Evolutionary conservation across 2,888 invertebrate species (phyloP), one percentile per base, ranked within the genome.

Genomic region (Selenia dentaria): DNA sequence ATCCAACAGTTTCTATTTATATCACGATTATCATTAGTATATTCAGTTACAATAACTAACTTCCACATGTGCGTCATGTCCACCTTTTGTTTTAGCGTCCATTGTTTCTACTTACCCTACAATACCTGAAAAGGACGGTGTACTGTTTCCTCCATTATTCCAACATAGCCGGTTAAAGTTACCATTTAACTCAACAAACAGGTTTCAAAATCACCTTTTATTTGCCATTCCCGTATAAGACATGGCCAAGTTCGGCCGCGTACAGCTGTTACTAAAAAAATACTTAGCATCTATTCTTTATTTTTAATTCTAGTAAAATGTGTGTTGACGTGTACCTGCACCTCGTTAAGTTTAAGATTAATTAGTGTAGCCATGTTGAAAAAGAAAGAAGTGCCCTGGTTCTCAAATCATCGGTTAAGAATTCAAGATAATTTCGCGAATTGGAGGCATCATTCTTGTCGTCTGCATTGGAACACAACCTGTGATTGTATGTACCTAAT

Each of bases 361-460:
- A 48, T 44, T 63, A 63, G 34, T 37, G 33, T 29, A 13, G 32
- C 32, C 48, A 90, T 91, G 91, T 73, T 91, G 58, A 90, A 88
- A 71, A 90, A 86, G 59, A 88, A 84, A 56, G 89, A 89, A 64
- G 74, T 70, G 45, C 82, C 83, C 8, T 90, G 90, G 89, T 86
- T 81, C 55, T 74, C 83, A 0, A 85, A 84, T 65, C 85, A 82
- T 60, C 70, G 83, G 3, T 70, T 86, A 33, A 68, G 87, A 53
- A 74, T 82, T 25, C 85, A 84, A 46, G 86, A 89, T 57, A 86
- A 83, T 61, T 79, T 81, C 33, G 58, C 71, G 11, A 77, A 71
- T 65, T 79, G 85, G 81, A 71, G 83, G 32, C 74, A 81, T 34
- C 68, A 79, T 37, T 66, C 74, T 9, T 87, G 88, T 57, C 70